These are phyloP conservation scores for Psephotus haematonotus DNA, from an alignment of 2,113 vertebrate species.

Conservation along the genomic window DNA sequence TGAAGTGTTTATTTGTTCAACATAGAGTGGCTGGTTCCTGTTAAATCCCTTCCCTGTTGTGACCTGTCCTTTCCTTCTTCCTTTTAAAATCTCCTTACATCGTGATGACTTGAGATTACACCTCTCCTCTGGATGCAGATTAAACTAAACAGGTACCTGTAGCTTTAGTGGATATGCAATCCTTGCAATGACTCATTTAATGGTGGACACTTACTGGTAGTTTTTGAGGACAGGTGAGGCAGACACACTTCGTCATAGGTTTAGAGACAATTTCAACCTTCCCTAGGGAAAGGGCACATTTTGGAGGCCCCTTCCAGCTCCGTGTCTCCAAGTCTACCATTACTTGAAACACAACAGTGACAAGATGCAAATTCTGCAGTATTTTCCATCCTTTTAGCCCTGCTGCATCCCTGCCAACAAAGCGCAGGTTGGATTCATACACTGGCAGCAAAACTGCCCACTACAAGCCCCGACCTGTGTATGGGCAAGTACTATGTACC, in stretches of 20 bases:
- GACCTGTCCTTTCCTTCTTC: not conserved
- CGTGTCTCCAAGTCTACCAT: not conserved
- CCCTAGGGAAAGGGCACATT: accelerated
- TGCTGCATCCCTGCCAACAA: not conserved
- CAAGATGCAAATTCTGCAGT: not conserved
- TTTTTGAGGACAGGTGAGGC: not conserved
- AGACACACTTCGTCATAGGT: not conserved
- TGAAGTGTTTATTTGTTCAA: not conserved
- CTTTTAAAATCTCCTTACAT: not conserved
- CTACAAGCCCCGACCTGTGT: not conserved
- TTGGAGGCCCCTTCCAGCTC: not conserved
- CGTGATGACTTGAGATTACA: not conserved
- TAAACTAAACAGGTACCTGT: not conserved
- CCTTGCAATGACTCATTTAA: not conserved
- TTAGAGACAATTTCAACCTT: not conserved
- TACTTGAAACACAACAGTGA: not conserved
- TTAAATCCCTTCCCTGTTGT: not conserved
- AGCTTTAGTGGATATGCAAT: not conserved
- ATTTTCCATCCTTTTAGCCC: not conserved
- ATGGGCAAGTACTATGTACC: not conserved
- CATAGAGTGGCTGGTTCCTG: not conserved
- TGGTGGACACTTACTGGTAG: not conserved
- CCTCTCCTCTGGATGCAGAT: not conserved
- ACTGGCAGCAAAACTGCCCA: not conserved
- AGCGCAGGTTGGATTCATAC: not conserved